These are phyloP conservation scores for Mamestra brassicae DNA, from an alignment of 2,888 invertebrate genomes.

Conservation along the genomic window DNA sequence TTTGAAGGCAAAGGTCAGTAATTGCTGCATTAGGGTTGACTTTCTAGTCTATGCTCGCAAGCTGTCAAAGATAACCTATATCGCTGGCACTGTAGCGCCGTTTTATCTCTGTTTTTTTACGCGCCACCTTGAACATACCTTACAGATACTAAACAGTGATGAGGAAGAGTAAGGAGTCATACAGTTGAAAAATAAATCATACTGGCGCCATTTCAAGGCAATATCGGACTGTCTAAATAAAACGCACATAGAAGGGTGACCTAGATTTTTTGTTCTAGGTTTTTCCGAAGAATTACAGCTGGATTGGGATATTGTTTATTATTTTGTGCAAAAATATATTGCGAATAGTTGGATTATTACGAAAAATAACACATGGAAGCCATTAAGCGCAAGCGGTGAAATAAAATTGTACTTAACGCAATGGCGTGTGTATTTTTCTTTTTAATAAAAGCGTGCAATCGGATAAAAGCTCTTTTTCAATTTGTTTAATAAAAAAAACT, in stretches of 20 bases:
- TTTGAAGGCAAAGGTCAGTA: conserved; percentile 38
- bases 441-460: conserved; percentile 20
- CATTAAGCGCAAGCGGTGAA: conserved; percentile 46
- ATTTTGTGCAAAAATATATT: conserved; percentile 48
- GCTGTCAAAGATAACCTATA: conserved; percentile 44
- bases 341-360: conserved; percentile 31
- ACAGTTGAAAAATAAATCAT: conserved; percentile 69
- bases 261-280: conserved; percentile 50
- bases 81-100: conserved; percentile 32
- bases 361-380: conserved; percentile 53
- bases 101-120: conserved; percentile 43
- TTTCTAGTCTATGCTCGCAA: conserved; percentile 30
- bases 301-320: conserved; percentile 55
- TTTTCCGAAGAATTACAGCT: conserved; percentile 33
- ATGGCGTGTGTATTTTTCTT: conserved; percentile 37
- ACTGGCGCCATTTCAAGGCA: conserved; percentile 64
- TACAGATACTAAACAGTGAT: conserved; percentile 63
- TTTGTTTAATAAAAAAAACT: not conserved
- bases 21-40: conserved; percentile 39
- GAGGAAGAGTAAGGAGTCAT: conserved; percentile 64
- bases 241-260: conserved; percentile 38
- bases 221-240: conserved; percentile 27
- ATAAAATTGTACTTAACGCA: conserved; percentile 42
- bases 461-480: conserved; percentile 5
- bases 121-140: conserved; percentile 52